These are phyloP conservation scores for Drosophila yooni DNA, from an alignment of 2,888 invertebrate genomes.

Conservation along the genomic window DNA sequence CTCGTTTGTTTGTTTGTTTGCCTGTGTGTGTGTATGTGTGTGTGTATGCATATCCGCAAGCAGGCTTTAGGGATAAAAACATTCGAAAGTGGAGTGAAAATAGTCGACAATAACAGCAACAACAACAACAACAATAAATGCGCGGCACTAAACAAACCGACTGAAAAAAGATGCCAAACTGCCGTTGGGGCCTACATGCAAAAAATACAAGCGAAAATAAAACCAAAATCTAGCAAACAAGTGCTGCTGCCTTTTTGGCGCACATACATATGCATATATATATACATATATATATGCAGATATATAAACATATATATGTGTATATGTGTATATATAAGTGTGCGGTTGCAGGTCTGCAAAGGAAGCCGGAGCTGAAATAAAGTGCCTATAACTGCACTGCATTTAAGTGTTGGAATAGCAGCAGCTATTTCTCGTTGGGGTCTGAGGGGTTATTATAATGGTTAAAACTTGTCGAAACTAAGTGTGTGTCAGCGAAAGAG, in stretches of 20 bases:
- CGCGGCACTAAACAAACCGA: slow-evolving; percentile 41
- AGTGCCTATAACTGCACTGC: slow-evolving; percentile 49
- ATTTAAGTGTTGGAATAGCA: slow-evolving; percentile 46
- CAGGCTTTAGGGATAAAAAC: slow-evolving; percentile 79
- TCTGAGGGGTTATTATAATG: slow-evolving; percentile 29
- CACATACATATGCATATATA: slow-evolving; percentile 10
- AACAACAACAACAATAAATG: slow-evolving; percentile 24
- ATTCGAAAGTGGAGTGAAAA: slow-evolving; percentile 75
- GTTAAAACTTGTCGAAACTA: slow-evolving; percentile 15
- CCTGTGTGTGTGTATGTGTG: slow-evolving; percentile 9
- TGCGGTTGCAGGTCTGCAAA: neutral
- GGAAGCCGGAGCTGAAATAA: slow-evolving; percentile 14
- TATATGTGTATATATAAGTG: neutral
- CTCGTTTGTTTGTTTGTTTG: slow-evolving; percentile 36
- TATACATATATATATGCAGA: neutral
- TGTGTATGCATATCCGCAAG: slow-evolving; percentile 73
- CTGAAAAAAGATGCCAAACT: slow-evolving; percentile 35
- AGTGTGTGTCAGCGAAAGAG: slow-evolving; percentile 6
- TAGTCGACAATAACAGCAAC: slow-evolving; percentile 56
- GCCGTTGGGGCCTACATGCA: slow-evolving; percentile 42
- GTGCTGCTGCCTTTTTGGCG: slow-evolving; percentile 50
- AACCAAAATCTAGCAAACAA: slow-evolving; percentile 61
- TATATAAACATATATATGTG: neutral
- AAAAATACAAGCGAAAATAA: slow-evolving; percentile 39
- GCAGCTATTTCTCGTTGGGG: slow-evolving; percentile 5